A percentile compares a stretch with the other conserved stretches of the same genome.
Evolutionary conservation across 2,113 vertebrate genomes (phyloP).

Genomic region (Phocoena phocoena): DNA sequence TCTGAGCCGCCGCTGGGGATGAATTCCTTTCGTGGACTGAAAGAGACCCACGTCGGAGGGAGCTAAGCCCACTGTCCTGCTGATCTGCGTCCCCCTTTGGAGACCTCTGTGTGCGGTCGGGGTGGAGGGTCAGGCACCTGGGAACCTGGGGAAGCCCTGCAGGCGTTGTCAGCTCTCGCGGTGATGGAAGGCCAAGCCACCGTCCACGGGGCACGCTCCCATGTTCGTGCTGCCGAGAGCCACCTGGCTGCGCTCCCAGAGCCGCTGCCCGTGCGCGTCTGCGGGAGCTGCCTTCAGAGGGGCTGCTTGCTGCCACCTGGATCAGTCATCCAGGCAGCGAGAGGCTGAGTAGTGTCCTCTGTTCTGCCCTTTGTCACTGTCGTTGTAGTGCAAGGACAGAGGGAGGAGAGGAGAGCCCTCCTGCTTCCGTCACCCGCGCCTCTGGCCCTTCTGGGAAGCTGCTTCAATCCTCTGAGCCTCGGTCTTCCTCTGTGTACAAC

Average conservation of each 20-base stretch:
- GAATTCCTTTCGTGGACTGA: neutral
- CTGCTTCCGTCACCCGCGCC: rapidly evolving
- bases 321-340: neutral
- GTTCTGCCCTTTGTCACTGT: too few species aligned
- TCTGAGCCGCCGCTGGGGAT: too few species aligned
- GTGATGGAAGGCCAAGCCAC: neutral
- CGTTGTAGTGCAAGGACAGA: neutral
- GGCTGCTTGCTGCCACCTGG: rapidly evolving
- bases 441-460: neutral
- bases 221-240: neutral
- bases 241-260: too few species aligned
- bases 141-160: neutral
- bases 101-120: rapidly evolving
- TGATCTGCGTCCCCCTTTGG: rapidly evolving
- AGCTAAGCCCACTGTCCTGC: rapidly evolving
- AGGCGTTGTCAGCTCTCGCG: neutral
- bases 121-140: neutral
- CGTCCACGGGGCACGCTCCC: rapidly evolving
- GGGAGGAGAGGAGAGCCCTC: neutral
- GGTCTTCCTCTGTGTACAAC: rapidly evolving
- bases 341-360: rapidly evolving
- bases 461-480: neutral
- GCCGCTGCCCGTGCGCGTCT: neutral
- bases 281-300: neutral
- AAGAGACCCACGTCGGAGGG: rapidly evolving